Evolutionary conservation across 2,113 vertebrate species (phyloP).

Genomic region (Siniperca chuatsi): DNA sequence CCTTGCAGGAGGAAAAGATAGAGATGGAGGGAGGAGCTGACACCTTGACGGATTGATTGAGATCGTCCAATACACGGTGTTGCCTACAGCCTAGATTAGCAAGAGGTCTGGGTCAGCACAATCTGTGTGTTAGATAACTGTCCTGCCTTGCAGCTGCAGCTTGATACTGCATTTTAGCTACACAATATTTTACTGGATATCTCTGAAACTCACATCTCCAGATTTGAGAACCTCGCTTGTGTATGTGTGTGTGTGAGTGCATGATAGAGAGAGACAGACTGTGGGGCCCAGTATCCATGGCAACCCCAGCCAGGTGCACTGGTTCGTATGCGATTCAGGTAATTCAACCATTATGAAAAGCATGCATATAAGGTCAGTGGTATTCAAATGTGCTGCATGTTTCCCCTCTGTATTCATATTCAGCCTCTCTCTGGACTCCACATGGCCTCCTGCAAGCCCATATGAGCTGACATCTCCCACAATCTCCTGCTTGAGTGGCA

Average conservation of each 20-base stretch:
- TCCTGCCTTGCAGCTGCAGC: conserved; percentile 63
- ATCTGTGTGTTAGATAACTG: conserved; percentile 69
- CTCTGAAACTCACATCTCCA: conserved; percentile 60
- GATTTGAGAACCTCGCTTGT: conserved; percentile 42
- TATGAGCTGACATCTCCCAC: conserved; percentile 47
- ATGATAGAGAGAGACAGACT: conserved; percentile 38
- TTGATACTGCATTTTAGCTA: conserved; percentile 47
- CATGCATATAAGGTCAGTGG: conserved; percentile 71
- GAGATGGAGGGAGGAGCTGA: conserved; percentile 53
- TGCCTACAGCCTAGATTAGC: conserved; percentile 78
- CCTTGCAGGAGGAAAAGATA: conserved; percentile 43
- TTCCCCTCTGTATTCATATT: conserved; percentile 26
- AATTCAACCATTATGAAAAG: conserved; percentile 69
- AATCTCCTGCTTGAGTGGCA: conserved; percentile 67
- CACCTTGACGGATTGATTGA: conserved; percentile 81
- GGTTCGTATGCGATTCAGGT: conserved; percentile 76
- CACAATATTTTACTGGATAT: conserved; percentile 54
- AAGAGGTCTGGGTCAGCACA: conserved; percentile 76
- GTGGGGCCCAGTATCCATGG: conserved; percentile 77
- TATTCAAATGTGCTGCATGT: conserved; percentile 67
- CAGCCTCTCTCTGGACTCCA: conserved; percentile 26
- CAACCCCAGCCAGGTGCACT: conserved; percentile 76
- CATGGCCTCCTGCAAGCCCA: conserved; percentile 17
- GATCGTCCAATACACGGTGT: conserved; percentile 63
- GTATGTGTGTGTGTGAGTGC: not conserved